phyloP scores from a whole-genome alignment of 2,888 invertebrate genomes.

The Liposcelis brunnea region DNA sequence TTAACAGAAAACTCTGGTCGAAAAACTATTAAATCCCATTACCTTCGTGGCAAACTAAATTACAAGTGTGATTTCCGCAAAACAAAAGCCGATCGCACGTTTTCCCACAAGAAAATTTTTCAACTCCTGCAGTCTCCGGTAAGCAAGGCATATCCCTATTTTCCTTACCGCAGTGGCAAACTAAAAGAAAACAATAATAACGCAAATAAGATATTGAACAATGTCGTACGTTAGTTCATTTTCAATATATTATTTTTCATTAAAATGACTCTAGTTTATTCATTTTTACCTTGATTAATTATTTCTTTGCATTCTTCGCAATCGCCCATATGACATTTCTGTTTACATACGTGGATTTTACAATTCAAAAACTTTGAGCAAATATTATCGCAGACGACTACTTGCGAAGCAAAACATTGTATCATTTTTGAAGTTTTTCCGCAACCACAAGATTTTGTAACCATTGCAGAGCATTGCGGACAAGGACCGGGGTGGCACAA shows the following conservation, averaged over 20 bases:
- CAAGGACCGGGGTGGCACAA: constrained; percentile 92
- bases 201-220: constrained; percentile 1
- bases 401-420: constrained; percentile 51
- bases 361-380: constrained; percentile 67
- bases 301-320: constrained; percentile 29
- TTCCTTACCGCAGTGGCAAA: constrained; percentile 52
- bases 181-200: constrained; percentile 23
- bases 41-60: constrained; percentile 27
- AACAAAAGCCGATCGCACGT: constrained; percentile 27
- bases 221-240: not conserved
- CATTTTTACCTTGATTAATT: not conserved
- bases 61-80: constrained; percentile 32
- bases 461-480: constrained; percentile 67
- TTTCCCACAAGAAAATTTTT: constrained; percentile 26
- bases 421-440: constrained; percentile 49
- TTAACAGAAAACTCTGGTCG: constrained; percentile 26
- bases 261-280: not conserved
- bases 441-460: constrained; percentile 58
- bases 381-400: constrained; percentile 51
- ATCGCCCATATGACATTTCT: constrained; percentile 44
- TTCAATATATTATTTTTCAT: not conserved
- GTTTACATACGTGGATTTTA: constrained; percentile 48
- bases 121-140: constrained; percentile 23
- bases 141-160: constrained; percentile 44
- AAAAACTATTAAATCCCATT: constrained; percentile 28